These are phyloP conservation scores for Drosophila koepferae DNA, from an alignment of 2,888 invertebrate genomes.

Conservation along the genomic window DNA sequence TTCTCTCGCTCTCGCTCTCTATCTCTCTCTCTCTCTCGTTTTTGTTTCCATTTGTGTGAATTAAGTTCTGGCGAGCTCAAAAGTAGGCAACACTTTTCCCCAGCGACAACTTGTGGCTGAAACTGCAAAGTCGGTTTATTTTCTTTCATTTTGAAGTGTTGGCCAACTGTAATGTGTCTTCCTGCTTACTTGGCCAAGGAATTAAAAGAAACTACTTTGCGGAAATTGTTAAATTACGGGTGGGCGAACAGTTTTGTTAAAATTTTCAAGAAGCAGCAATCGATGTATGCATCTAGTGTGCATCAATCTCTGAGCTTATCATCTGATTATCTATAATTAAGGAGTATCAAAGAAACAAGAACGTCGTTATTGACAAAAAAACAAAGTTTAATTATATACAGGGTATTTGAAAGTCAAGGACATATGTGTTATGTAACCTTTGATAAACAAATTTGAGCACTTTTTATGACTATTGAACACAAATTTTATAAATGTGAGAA, in stretches of 20 bases:
- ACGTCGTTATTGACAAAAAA: no score
- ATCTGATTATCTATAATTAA: no score
- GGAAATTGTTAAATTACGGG: background rate
- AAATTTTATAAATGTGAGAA: no score
- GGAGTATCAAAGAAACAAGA: no score
- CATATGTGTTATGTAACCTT: background rate
- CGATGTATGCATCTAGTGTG: no score
- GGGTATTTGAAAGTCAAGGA: background rate
- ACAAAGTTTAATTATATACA: background rate
- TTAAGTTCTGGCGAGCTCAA: constrained; percentile 50
- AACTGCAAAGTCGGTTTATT: constrained; percentile 32
- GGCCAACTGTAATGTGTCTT: constrained; percentile 3
- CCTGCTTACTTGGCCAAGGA: constrained; percentile 37
- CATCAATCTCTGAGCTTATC: no score
- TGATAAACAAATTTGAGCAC: no score
- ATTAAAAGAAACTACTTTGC: constrained; percentile 39
- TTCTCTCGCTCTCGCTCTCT: background rate
- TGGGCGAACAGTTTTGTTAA: no score
- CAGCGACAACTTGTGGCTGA: constrained; percentile 45
- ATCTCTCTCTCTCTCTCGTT: constrained; percentile 8
- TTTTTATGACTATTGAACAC: no score
- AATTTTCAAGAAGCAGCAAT: no score
- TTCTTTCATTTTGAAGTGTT: constrained; percentile 1
- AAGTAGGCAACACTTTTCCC: constrained; percentile 45
- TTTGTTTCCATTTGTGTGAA: constrained; percentile 57